phyloP scores from a whole-genome alignment of 1,140 invertebrate genomes.

The Eurosta solidaginis region DNA sequence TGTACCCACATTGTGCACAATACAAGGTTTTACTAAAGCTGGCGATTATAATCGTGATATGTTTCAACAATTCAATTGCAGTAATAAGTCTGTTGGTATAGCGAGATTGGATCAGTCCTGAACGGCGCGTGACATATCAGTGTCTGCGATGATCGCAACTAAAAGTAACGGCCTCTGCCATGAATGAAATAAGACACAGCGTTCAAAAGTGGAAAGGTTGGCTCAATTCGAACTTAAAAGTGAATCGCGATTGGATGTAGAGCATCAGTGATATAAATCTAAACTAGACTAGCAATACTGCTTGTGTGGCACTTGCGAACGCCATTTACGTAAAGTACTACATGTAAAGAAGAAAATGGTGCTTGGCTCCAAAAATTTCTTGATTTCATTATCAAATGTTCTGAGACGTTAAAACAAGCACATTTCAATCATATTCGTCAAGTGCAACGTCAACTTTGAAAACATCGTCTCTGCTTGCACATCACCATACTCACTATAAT shows the following conservation, averaged over 20 bases:
- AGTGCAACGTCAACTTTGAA: conserved; percentile 38
- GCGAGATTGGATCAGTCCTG: not conserved
- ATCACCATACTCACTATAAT: conserved; percentile 39
- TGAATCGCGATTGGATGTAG: conserved; percentile 69
- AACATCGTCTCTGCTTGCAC: conserved; percentile 34
- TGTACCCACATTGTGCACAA: conserved; percentile 79
- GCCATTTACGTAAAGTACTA: conserved; percentile 46
- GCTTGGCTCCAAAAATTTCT: conserved; percentile 51
- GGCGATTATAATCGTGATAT: conserved; percentile 83
- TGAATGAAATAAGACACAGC: conserved; percentile 78
- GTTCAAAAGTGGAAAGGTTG: conserved; percentile 76
- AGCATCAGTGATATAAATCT: conserved; percentile 71
- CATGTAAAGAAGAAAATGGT: conserved; percentile 58
- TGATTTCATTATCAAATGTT: conserved; percentile 49
- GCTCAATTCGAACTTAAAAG: conserved; percentile 74
- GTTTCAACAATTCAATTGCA: conserved; percentile 63
- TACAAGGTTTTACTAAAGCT: conserved; percentile 88
- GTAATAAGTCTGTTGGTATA: conserved; percentile 4
- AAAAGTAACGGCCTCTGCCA: conserved; percentile 72
- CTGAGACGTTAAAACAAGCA: conserved; percentile 48
- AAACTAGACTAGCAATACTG: conserved; percentile 48
- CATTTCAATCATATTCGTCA: conserved; percentile 44
- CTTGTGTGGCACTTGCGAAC: conserved; percentile 50
- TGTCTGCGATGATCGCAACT: conserved; percentile 22
- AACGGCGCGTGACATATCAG: conserved; percentile 18